Evolutionary conservation across 2,113 vertebrate species (phyloP).

Genomic region (Clarias macrocephalus): DNA sequence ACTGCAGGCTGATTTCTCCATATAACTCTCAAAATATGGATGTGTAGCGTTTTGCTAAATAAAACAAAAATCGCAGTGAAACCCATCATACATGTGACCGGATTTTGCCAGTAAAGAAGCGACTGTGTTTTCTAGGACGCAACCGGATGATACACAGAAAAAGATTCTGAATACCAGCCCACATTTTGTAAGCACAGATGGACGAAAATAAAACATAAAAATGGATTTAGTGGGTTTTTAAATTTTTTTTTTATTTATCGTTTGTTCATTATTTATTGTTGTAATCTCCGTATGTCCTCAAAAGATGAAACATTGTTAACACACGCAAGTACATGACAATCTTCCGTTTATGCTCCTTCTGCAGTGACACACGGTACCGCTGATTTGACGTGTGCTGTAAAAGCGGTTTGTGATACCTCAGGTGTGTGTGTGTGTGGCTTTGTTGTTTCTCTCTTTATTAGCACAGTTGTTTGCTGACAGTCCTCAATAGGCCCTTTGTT

Average conservation of each 20-base stretch:
- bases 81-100: neutral
- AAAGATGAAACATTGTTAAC: conserved; percentile 23
- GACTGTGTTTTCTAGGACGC: neutral
- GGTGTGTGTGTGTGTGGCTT: conserved; percentile 39
- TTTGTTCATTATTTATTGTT: neutral
- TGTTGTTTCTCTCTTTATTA: conserved; percentile 57
- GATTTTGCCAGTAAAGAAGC: neutral
- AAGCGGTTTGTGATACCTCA: conserved; percentile 34
- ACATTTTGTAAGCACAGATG: neutral
- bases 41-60: too few species aligned
- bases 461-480: conserved; percentile 68
- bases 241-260: too few species aligned
- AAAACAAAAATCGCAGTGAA: too few species aligned
- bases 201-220: conserved; percentile 1
- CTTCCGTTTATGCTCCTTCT: conserved; percentile 5
- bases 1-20: too few species aligned
- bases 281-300: neutral
- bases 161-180: neutral
- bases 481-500: conserved; percentile 75
- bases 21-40: too few species aligned
- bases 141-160: neutral
- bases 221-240: neutral
- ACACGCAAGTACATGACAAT: conserved; percentile 30
- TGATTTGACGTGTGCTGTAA: conserved; percentile 36
- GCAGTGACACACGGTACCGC: conserved; percentile 17